Conservation (phyloP, 2,113 vertebrate genomes). For the Myiozetetes cayanensis region DNA sequence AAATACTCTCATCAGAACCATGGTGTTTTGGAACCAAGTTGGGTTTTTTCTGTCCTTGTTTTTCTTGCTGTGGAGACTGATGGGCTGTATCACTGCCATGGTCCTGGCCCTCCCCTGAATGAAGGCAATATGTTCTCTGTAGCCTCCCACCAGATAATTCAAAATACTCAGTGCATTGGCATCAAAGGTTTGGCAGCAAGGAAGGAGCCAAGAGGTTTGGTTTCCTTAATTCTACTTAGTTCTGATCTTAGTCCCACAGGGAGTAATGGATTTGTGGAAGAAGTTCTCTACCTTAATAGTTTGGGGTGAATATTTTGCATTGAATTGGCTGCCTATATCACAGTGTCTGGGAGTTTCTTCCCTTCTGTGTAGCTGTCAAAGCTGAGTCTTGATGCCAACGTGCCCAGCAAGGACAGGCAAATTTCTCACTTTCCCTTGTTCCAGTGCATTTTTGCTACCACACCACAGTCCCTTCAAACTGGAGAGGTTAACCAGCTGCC, state of each 20-base stretch:
- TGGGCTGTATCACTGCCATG: background rate
- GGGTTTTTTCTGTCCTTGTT: background rate
- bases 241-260: background rate
- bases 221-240: background rate
- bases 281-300: background rate
- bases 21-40: background rate
- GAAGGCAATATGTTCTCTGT: background rate
- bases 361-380: background rate
- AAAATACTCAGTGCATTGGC: background rate
- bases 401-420: background rate
- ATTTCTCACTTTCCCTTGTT: background rate
- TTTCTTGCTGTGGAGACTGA: background rate
- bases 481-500: fast-evolving
- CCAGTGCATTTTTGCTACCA: background rate
- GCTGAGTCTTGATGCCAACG: background rate
- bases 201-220: background rate
- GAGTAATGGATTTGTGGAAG: background rate
- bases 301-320: background rate
- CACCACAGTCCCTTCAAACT: background rate
- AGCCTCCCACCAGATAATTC: background rate
- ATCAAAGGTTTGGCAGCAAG: background rate
- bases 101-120: background rate
- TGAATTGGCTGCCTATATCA: background rate
- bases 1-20: background rate
- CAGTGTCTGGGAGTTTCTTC: background rate